Conservation (phyloP, 2,888 invertebrate genomes). For the Hirtodrosophila trivittata region DNA sequence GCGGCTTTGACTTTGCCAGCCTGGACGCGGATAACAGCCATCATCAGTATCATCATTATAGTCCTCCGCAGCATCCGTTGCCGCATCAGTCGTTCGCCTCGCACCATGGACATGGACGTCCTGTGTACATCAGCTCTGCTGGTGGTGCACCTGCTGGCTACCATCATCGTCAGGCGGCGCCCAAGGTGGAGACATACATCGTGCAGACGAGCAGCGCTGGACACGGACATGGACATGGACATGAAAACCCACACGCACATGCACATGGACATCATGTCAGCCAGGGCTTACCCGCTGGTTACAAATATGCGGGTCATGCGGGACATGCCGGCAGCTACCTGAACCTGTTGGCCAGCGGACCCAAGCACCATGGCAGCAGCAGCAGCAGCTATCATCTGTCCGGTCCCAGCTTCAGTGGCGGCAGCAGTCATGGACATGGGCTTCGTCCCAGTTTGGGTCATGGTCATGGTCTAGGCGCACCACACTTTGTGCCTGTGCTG, state of each 20-base stretch:
- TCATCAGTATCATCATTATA: conserved; percentile 21
- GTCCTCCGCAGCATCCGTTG: conserved; percentile 12
- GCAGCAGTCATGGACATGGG: conserved; percentile 18
- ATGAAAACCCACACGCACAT: too few species aligned
- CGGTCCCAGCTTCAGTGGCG: conserved; percentile 33
- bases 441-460: conserved; percentile 23
- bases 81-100: conserved; percentile 15
- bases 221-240: conserved; percentile 18
- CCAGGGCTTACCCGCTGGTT: conserved; percentile 25
- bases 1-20: conserved; percentile 51
- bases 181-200: conserved; percentile 74
- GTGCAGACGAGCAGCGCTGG: conserved; percentile 58
- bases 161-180: conserved; percentile 40
- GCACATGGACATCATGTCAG: conserved; percentile 9
- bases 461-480: conserved; percentile 3
- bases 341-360: conserved; percentile 34
- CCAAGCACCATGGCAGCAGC: conserved; percentile 55
- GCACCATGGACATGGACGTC: conserved; percentile 48
- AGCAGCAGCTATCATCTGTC: conserved; percentile 42
- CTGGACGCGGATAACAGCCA: conserved; percentile 36
- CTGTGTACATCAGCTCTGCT: conserved; percentile 43
- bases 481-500: conserved; percentile 17
- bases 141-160: conserved; percentile 22
- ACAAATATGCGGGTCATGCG: conserved; percentile 43
- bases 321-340: conserved; percentile 34